Percentiles rank a stretch among this genome's conserved stretches.
phyloP scores from a whole-genome alignment of 2,113 vertebrate genomes.

The Cryptomyrus ogoouensis region DNA sequence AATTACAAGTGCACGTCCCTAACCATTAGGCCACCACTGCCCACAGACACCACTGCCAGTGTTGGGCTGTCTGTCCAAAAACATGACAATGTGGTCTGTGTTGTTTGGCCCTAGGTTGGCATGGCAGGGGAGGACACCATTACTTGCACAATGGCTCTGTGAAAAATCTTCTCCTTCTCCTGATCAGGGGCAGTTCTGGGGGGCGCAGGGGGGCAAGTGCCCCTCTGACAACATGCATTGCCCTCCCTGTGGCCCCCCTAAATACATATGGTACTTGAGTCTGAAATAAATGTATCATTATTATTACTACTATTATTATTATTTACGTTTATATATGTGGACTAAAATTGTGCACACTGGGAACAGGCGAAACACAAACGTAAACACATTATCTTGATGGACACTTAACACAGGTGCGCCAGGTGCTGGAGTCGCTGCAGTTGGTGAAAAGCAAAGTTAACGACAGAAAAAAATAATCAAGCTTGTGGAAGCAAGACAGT shows the following conservation, averaged over 20 bases:
- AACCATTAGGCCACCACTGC: no score
- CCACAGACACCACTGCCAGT: not conserved
- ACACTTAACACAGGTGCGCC: not conserved
- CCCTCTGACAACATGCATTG: not conserved
- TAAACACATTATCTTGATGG: not conserved
- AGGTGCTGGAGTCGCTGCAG: not conserved
- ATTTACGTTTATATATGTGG: not conserved
- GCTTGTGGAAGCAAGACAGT: no score
- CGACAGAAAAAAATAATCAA: no score
- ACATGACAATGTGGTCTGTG: not conserved
- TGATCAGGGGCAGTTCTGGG: not conserved
- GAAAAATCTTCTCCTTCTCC: not conserved
- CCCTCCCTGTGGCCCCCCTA: not conserved
- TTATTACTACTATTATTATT: not conserved
- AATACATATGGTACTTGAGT: not conserved
- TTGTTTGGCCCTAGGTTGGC: not conserved
- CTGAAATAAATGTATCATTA: not conserved
- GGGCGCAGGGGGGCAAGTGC: no score
- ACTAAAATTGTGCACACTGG: not conserved
- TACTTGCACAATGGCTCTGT: not conserved
- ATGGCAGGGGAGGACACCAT: not conserved
- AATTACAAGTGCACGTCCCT: no score
- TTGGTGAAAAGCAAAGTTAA: not conserved
- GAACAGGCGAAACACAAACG: not conserved
- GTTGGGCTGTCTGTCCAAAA: not conserved